Base-by-base conservation (phyloP, 2,113 vertebrate species). In the Reinhardtius hippoglossoides region DNA sequence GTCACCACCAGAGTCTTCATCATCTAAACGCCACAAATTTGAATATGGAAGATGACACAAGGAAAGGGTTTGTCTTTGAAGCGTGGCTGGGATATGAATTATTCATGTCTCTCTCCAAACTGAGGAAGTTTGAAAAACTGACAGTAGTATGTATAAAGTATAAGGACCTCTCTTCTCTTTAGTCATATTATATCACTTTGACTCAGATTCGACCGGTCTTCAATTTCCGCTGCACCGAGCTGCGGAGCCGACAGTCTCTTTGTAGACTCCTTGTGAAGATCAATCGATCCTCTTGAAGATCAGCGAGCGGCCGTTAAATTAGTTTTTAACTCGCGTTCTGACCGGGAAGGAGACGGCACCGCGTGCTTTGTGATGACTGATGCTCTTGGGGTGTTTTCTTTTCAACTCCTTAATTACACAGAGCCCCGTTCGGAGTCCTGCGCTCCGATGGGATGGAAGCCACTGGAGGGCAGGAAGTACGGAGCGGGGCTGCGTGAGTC, bases 321-420 rank as follows among this genome's bases (percentile, higher is more conserved):
- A 52, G 55, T 64, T 80, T 63, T 76, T 23, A 21, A 63, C 27
- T 7, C 70, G 55, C 10, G 10, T 77, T 6, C 57, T 65, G 46
- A 74, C 65, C 52, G 6, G 21, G 67, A 73, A 59, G 67, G 59
- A 63, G 74, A 67, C 24, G n/a, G 1, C 58, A 4, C 26, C 12
- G 31, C 44, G 44, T 48, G 23, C 61, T 77, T 83, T 37, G 58
- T 31, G 71, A 57, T 24, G 52, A 40, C 74, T 66, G 57, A 65
- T 75, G n/a, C 70, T 80, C 64, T 13, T 0, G 44, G 37, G 37
- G n/a, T 37, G 2, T 56, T 62, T 55, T 37, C 57, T 63, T 56
- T 59, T 71, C 64, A 54, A 3, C 73, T 46, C 68, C 63, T 67
- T 88, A 85, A 91, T 89, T 80, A 65, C 74, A 40, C 56, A 23